Percentiles rank a stretch among this genome's conserved stretches.
phyloP scores from a whole-genome alignment of 2,113 vertebrate genomes.

The Pollimyrus isidori region DNA sequence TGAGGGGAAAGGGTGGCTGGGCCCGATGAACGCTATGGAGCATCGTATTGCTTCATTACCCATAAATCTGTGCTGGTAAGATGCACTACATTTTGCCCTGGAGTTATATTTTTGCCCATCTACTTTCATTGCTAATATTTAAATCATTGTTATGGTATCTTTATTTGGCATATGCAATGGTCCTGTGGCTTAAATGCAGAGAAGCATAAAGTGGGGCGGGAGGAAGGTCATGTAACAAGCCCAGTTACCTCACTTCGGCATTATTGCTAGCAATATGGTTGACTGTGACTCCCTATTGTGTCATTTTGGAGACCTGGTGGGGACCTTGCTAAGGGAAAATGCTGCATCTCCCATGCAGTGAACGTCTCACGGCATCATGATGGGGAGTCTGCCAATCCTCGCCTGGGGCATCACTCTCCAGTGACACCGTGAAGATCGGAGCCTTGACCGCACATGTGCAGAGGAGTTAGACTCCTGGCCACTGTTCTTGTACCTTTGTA shows the following conservation, averaged over 20 bases:
- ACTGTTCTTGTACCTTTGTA: background rate
- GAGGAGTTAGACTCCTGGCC: background rate
- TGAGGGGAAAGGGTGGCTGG: constrained; percentile 7
- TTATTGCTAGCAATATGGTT: background rate
- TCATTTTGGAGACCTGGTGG: background rate
- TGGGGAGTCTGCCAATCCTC: background rate
- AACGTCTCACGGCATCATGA: background rate
- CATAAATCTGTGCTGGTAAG: background rate
- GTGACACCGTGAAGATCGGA: background rate
- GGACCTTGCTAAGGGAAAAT: background rate
- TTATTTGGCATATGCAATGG: background rate
- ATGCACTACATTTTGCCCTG: background rate
- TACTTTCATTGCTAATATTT: background rate
- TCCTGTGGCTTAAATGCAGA: background rate
- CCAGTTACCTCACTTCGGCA: background rate
- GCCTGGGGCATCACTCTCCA: background rate
- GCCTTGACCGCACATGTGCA: background rate
- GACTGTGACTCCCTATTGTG: background rate
- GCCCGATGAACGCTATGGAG: constrained; percentile 12
- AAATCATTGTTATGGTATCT: background rate
- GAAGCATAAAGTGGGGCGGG: background rate
- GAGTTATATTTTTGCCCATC: background rate
- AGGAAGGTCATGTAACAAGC: background rate
- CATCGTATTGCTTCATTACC: background rate
- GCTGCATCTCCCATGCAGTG: background rate